Evolutionary conservation across 2,113 vertebrate genomes (phyloP), one percentile per base, ranked within the genome.

Genomic region (Vulpes lagopus): DNA sequence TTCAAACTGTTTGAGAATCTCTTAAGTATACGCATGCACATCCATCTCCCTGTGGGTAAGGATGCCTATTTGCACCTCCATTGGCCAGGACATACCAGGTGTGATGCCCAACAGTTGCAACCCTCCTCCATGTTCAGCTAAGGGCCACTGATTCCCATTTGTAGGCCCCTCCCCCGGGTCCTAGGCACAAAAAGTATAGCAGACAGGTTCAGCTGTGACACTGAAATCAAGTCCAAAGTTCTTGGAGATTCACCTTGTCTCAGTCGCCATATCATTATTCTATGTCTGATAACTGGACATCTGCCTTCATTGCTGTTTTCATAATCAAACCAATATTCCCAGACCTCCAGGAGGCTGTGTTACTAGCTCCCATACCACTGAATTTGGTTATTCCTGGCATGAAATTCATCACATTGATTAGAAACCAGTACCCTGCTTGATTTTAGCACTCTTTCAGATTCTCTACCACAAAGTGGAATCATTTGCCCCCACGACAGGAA

Each of bases 351-450:
- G 23, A 92, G 4, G 9, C 30, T 86, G 14, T 80, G 65, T 51
- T 94, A 67, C 78, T 74, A 90, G 91, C 30, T 88, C 15, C 30
- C 12, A 95, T 23, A 32, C 23, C 25, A 90, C 30, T 82, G n/a
- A n/a, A 22, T 94, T 64, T 73, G 25, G 27, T 32, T 85, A 83
- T 89, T 94, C 8, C 49, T 87, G 35, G 81, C 11, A 60, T 15
- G 86, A 87, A 97, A 71, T 82, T 91, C 57, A 95, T 23, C 43
- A 86, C 80, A 64, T 49, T 86, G 16, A 53, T 51, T 93, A 19
- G 55, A 93, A 91, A 94, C 15, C 43, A 35, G 27, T 81, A 71
- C 6, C 35, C 12, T 93, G 71, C 62, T 89, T 85, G 62, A 78
- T 27, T 79, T 79, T 32, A 51, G 79, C 65, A 55, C 23, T 88